A percentile compares a stretch with the other conserved stretches of the same genome.
Evolutionary conservation across 2,113 vertebrate species (phyloP).

Genomic region (Malaclemys terrapin): DNA sequence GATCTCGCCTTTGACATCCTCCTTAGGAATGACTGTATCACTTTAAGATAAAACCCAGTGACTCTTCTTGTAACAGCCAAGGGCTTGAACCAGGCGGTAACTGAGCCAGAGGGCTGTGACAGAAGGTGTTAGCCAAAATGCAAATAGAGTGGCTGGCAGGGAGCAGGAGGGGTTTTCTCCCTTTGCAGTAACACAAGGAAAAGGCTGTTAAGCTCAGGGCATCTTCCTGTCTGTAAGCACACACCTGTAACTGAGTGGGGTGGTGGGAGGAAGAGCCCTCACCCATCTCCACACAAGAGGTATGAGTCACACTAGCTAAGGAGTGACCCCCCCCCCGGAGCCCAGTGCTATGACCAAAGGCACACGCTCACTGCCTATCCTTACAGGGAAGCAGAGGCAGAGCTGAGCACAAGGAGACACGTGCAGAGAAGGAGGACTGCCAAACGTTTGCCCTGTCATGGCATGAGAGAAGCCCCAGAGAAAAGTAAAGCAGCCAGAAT

Average conservation of each 20-base stretch:
- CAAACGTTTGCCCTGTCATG: background rate
- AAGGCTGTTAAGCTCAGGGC: background rate
- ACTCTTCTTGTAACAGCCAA: background rate
- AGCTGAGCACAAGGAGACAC: background rate
- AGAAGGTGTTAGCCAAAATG: background rate
- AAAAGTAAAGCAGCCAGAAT: background rate
- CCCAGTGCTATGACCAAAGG: background rate
- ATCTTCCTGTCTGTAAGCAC: background rate
- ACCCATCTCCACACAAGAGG: background rate
- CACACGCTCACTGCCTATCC: background rate
- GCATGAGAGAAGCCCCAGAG: background rate
- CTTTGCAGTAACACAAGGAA: background rate
- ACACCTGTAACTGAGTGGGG: background rate
- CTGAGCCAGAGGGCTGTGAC: background rate
- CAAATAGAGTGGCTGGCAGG: background rate
- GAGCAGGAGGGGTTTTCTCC: background rate
- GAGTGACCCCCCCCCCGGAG: background rate
- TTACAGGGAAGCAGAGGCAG: background rate
- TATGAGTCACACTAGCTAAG: background rate
- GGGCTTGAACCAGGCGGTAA: background rate
- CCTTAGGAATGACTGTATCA: background rate
- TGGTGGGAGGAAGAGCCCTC: background rate
- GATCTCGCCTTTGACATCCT: background rate
- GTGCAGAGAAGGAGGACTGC: background rate
- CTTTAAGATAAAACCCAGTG: background rate